A percentile compares a stretch with the other conserved stretches of the same genome.
These are phyloP conservation scores for Acrocera orbiculus DNA, from an alignment of 2,888 invertebrate species.

Conservation along the genomic window DNA sequence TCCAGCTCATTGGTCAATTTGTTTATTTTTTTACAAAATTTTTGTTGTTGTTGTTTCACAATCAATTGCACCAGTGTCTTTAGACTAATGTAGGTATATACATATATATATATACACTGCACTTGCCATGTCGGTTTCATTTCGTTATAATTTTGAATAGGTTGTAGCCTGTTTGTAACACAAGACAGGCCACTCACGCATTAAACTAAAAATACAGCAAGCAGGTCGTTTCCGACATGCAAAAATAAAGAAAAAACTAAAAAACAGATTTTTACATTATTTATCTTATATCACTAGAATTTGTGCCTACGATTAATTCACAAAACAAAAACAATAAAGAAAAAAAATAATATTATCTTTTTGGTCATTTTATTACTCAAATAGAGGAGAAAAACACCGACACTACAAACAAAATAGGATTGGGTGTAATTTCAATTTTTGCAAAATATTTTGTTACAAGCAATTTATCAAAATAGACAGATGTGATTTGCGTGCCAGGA, in stretches of 20 bases:
- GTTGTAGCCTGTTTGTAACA: slow-evolving; percentile 11
- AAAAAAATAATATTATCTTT: neutral
- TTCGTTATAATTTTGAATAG: too few species aligned
- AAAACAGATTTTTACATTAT: too few species aligned
- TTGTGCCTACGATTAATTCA: too few species aligned
- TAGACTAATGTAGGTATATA: too few species aligned
- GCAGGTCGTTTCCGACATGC: slow-evolving; percentile 9
- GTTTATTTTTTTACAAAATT: too few species aligned
- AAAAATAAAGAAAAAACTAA: neutral
- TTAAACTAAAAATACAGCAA: slow-evolving; percentile 1
- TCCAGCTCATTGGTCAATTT: too few species aligned
- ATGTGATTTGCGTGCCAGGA: slow-evolving; percentile 15
- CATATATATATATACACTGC: too few species aligned
- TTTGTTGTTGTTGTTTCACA: too few species aligned
- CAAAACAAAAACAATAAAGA: neutral
- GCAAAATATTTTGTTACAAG: slow-evolving; percentile 15
- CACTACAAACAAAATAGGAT: neutral
- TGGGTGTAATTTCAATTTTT: slow-evolving; percentile 12
- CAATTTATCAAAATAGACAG: slow-evolving; percentile 18
- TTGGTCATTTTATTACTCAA: neutral
- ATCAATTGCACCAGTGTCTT: too few species aligned
- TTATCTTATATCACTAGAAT: too few species aligned
- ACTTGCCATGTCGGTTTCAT: too few species aligned
- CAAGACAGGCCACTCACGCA: slow-evolving; percentile 11
- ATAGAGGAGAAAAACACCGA: neutral